phyloP scores from a whole-genome alignment of 2,888 invertebrate species.

The Cheilosia pagana region DNA sequence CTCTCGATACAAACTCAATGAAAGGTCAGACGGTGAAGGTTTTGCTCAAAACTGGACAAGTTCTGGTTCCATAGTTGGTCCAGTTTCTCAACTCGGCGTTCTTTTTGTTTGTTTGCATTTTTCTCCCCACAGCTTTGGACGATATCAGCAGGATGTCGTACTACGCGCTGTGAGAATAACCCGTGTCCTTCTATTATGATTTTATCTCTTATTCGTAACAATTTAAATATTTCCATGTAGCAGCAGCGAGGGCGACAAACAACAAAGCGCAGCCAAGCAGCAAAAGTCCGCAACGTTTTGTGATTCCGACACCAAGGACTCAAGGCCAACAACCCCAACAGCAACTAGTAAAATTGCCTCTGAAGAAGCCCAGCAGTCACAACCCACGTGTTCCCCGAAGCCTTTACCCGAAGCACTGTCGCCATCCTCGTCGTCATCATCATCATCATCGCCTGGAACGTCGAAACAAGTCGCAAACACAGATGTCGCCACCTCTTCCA shows the following conservation, averaged over 20 bases:
- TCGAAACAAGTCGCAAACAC: slow-evolving; percentile 45
- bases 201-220: neutral
- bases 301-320: slow-evolving; percentile 54
- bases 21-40: no score
- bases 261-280: slow-evolving; percentile 31
- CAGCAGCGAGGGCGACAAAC: slow-evolving; percentile 43
- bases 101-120: neutral
- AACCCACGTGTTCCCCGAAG: slow-evolving; percentile 20
- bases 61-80: no score
- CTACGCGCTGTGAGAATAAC: neutral
- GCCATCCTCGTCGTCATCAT: slow-evolving; percentile 47
- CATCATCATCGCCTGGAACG: slow-evolving; percentile 66
- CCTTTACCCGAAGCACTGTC: slow-evolving; percentile 1
- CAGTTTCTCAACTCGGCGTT: neutral
- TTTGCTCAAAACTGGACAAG: no score
- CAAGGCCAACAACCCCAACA: slow-evolving; percentile 57
- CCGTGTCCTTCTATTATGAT: neutral
- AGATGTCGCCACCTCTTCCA: slow-evolving; percentile 3
- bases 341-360: slow-evolving; percentile 13
- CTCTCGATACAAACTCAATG: no score
- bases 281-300: slow-evolving; percentile 40
- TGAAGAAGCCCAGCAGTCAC: neutral
- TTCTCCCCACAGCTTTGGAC: neutral
- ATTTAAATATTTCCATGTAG: slow-evolving; percentile 3
- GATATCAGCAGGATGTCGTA: neutral